Percentiles rank a stretch among this genome's conserved stretches.
phyloP scores from a whole-genome alignment of 2,113 vertebrate species.

The Lasiurus borealis region DNA sequence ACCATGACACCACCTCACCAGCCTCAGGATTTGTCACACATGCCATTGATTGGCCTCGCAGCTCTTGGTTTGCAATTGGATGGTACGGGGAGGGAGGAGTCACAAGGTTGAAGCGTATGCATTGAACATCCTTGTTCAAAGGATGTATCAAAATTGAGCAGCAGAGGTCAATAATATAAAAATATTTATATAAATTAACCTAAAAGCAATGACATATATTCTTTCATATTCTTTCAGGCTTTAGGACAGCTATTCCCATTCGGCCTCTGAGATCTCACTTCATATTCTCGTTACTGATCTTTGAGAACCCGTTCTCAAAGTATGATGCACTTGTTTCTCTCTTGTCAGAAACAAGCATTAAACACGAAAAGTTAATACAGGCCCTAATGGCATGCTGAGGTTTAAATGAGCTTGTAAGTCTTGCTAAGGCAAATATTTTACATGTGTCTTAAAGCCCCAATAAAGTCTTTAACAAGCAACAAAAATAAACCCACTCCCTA shows the following conservation, averaged over 20 bases:
- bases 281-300: neutral
- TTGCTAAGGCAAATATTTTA: conserved; percentile 82
- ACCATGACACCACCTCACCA: neutral
- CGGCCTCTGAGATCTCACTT: conserved; percentile 5
- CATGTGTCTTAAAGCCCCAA: conserved; percentile 79
- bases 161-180: conserved; percentile 67
- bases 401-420: conserved; percentile 80
- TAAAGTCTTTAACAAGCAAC: conserved; percentile 75
- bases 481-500: conserved; percentile 65
- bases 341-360: conserved; percentile 80
- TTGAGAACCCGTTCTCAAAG: conserved; percentile 69
- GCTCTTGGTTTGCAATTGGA: neutral
- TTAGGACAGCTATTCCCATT: conserved; percentile 52
- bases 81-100: neutral
- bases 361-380: conserved; percentile 73
- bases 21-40: neutral
- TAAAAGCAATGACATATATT: neutral
- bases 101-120: neutral
- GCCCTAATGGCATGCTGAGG: conserved; percentile 75
- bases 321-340: conserved; percentile 80
- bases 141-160: conserved; percentile 35
- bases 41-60: neutral
- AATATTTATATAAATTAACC: neutral
- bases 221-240: conserved; percentile 70
- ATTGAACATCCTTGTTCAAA: neutral